A percentile compares a stretch with the other conserved stretches of the same genome.
phyloP scores from a whole-genome alignment of 2,113 vertebrate species.

The Notothenia coriiceps region DNA sequence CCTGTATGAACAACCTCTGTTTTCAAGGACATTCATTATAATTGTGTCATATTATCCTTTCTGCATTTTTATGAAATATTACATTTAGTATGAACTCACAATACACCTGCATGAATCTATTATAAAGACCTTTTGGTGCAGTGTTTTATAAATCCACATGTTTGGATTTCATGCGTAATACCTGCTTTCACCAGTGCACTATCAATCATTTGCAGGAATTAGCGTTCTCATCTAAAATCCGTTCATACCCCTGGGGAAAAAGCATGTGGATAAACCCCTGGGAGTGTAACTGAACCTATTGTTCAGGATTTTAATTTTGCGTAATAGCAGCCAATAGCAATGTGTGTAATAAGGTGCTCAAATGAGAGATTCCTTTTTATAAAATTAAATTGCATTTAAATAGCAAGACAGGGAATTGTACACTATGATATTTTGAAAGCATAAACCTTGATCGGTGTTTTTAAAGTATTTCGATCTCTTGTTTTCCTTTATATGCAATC shows the following conservation, averaged over 20 bases:
- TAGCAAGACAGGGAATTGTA: not conserved
- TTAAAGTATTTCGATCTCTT: slow-evolving; percentile 4
- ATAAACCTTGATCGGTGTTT: not conserved
- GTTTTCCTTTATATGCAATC: slow-evolving; percentile 7
- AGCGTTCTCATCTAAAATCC: slow-evolving; percentile 15
- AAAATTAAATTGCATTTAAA: not conserved
- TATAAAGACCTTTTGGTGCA: slow-evolving; percentile 21
- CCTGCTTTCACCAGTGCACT: slow-evolving; percentile 10
- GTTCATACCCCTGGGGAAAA: slow-evolving; percentile 25
- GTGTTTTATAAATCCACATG: slow-evolving; percentile 17
- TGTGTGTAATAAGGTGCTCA: not conserved
- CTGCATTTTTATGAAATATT: slow-evolving; percentile 26
- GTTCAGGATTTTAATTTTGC: slow-evolving; percentile 18
- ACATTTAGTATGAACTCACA: slow-evolving; percentile 8
- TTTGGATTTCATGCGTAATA: slow-evolving; percentile 30
- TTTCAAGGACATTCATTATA: slow-evolving; percentile 22
- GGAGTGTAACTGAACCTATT: slow-evolving; percentile 24
- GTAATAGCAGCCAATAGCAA: not conserved
- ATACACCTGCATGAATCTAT: slow-evolving; percentile 9
- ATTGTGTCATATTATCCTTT: slow-evolving; percentile 14
- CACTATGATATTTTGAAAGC: not conserved
- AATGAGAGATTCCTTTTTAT: slow-evolving; percentile 1
- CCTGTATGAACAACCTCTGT: slow-evolving; percentile 16
- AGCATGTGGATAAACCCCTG: not conserved
- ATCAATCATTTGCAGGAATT: slow-evolving; percentile 43